These are phyloP conservation scores for Myotis vivesi DNA, from an alignment of 2,797 vertebrate genomes.

Conservation along the genomic window DNA sequence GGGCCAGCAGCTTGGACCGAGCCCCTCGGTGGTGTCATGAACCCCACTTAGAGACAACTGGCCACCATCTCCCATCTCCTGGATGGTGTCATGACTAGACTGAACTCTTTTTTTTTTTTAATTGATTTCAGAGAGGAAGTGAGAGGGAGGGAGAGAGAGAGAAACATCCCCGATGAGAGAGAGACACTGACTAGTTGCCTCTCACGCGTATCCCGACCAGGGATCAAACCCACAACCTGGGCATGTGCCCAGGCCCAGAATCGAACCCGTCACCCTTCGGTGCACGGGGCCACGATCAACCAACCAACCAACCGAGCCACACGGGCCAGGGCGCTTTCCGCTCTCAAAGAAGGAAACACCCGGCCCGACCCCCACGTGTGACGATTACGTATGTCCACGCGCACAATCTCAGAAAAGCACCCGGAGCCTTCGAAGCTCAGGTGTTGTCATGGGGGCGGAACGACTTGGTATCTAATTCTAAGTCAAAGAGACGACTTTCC, in stretches of 20 bases:
- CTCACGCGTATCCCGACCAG: no score
- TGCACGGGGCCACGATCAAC: no score
- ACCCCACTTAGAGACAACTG: neutral
- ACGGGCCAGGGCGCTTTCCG: no score
- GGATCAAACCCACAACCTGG: no score
- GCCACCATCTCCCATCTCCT: neutral
- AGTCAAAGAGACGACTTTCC: neutral
- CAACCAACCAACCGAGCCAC: no score
- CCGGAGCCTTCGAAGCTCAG: neutral
- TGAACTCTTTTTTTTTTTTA: neutral
- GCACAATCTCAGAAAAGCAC: neutral
- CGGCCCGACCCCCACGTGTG: no score
- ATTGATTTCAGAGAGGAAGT: no score
- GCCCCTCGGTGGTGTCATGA: neutral
- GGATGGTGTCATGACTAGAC: neutral
- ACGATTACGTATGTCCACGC: accelerated
- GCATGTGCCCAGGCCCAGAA: no score
- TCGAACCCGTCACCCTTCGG: no score
- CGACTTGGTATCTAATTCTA: neutral
- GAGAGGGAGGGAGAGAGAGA: no score
- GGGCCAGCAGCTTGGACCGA: neutral
- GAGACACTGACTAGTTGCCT: no score
- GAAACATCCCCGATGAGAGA: no score
- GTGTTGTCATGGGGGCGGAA: neutral
- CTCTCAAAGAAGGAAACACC: neutral